phyloP scores from a whole-genome alignment of 2,888 invertebrate species.

The Amblyjoppa fuscipennis region DNA sequence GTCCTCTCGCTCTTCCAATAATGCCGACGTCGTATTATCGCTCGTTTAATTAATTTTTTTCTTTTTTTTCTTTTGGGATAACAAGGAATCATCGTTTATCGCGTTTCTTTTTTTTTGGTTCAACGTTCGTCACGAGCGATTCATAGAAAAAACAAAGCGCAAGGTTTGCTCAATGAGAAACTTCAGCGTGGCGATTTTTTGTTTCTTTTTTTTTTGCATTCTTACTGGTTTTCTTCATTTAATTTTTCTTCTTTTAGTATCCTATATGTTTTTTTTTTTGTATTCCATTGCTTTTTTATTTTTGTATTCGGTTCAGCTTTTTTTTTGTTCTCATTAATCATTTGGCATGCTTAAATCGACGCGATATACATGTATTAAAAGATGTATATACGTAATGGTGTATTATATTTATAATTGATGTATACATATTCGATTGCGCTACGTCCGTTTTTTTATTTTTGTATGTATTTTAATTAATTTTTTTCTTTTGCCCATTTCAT shows the following conservation, averaged over 20 bases:
- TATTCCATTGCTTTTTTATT: constrained; percentile 39
- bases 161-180: constrained; percentile 74
- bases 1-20: constrained; percentile 22
- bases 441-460: constrained; percentile 71
- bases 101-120: constrained; percentile 41
- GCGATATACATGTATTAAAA: constrained; percentile 71
- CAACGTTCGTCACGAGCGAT: constrained; percentile 70
- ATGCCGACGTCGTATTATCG: constrained; percentile 37
- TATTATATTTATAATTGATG: constrained; percentile 67
- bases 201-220: constrained; percentile 55
- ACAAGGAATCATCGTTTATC: constrained; percentile 73
- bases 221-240: constrained; percentile 64
- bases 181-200: constrained; percentile 61
- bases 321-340: constrained; percentile 61
- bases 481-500: constrained; percentile 68
- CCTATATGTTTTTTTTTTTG: constrained; percentile 19
- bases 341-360: constrained; percentile 76
- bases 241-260: constrained; percentile 31
- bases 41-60: constrained; percentile 37
- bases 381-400: constrained; percentile 70
- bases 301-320: constrained; percentile 19
- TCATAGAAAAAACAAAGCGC: constrained; percentile 79
- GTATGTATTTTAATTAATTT: constrained; percentile 50
- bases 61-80: constrained; percentile 69
- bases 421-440: constrained; percentile 74